Evolutionary conservation across 2,888 invertebrate genomes (phyloP), one percentile per base, ranked within the genome.

Genomic region (Acronicta leporina): DNA sequence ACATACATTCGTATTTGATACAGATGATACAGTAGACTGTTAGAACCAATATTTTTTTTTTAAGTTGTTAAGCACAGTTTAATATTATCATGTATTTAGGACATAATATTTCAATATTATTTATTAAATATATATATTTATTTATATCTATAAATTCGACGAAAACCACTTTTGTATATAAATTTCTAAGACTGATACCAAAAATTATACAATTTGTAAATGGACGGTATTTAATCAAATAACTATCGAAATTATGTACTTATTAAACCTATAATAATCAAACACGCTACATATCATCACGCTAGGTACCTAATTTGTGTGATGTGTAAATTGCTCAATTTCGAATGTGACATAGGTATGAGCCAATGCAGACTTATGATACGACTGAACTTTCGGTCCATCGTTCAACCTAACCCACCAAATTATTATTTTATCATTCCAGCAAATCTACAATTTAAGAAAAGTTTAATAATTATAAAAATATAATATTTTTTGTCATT

Each of bases 261-360:
- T 67, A 41, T 49, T 25, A 56, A 72, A 72, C 48, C 11, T 35
- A 52, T 49, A 47, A 49, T 56, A 41, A 56, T 49, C 41, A 9
- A 33, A 35, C 52, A 58, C 30, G 33, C 30, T 20, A 55, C 55
- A 60, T 72, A 46, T 52, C 55, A 61, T 67, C 68, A 61, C 67
- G 52, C 52, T 46, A 68, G 51, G 38, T 58, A 20, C n/a, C n/a
- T n/a, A n/a, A n/a, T n/a, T 41, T 33, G 25, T 52, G 50, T 30
- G 46, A 45, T 67, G 46, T 50, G 49, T 15, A 56, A 69, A 56
- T 69, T 72, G 61, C 61, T 67, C 56, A 69, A 73, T 69, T 67
- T 56, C 49, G 43, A 56, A 61, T 55, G 61, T 69, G 61, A 67
- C 68, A 69, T 69, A 73, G 73, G n/a, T n/a, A n/a, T n/a, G 60